These are phyloP conservation scores for Sus cebifrons DNA, from an alignment of 2,797 vertebrate species.

Conservation along the genomic window DNA sequence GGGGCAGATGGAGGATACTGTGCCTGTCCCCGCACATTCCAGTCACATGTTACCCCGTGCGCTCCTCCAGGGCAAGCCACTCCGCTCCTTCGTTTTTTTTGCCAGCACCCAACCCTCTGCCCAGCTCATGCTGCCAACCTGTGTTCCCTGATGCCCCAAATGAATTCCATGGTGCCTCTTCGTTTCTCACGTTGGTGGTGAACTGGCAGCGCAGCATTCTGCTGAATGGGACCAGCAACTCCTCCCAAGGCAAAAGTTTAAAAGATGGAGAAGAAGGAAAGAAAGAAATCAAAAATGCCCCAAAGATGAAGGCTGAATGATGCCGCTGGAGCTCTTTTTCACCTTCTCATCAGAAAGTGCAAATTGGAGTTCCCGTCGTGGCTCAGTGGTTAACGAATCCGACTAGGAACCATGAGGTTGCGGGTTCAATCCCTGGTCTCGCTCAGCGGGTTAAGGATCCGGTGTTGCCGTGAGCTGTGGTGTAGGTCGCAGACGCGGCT, in stretches of 20 bases:
- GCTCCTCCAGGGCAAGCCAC: background rate
- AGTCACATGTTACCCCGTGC: background rate
- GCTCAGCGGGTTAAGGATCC: no score
- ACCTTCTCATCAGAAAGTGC: background rate
- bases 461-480: no score
- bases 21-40: background rate
- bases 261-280: background rate
- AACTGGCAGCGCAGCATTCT: background rate
- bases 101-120: background rate
- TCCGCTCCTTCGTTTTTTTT: background rate
- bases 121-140: background rate
- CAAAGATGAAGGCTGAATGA: background rate
- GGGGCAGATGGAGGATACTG: background rate
- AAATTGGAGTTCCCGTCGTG: no score
- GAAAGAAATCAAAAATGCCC: constrained; percentile 7
- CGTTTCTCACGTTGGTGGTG: background rate
- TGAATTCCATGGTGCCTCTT: background rate
- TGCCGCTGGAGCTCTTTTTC: background rate
- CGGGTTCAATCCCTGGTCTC: no score
- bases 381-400: no score
- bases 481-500: no score
- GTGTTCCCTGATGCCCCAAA: background rate
- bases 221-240: background rate
- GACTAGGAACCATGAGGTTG: no score
- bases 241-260: background rate